These are phyloP conservation scores for Drosophila kambysellisi DNA, from an alignment of 2,888 invertebrate genomes.

Conservation along the genomic window DNA sequence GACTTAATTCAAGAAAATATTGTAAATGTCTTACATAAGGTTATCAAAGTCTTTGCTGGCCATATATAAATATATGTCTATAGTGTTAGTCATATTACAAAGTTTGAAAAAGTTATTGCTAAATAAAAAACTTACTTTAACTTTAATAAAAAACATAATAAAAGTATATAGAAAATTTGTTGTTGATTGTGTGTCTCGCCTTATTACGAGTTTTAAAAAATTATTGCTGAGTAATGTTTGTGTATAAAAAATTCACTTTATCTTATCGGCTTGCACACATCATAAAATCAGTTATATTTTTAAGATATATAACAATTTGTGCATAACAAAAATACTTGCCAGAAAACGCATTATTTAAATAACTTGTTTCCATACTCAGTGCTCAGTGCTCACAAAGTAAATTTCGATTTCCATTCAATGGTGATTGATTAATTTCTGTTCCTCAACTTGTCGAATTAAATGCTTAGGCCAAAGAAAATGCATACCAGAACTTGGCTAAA, in stretches of 20 bases:
- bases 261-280: not conserved
- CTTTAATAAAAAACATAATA: too few relatives aligned
- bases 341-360: not conserved
- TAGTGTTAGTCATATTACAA: too few relatives aligned
- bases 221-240: not conserved
- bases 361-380: not conserved
- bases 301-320: not conserved
- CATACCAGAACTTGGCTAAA: conserved; percentile 1
- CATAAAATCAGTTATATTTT: not conserved
- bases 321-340: not conserved
- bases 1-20: too few relatives aligned
- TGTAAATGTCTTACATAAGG: too few relatives aligned
- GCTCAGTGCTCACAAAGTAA: not conserved
- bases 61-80: too few relatives aligned
- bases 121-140: not conserved
- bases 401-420: not conserved
- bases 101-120: too few relatives aligned
- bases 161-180: not conserved
- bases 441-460: not conserved
- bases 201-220: too few relatives aligned
- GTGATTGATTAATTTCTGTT: not conserved
- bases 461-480: not conserved
- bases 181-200: too few relatives aligned
- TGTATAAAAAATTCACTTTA: not conserved
- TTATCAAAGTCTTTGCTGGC: too few relatives aligned